Conservation (phyloP, 2,113 vertebrate genomes). For the Aleadryas rufinucha region DNA sequence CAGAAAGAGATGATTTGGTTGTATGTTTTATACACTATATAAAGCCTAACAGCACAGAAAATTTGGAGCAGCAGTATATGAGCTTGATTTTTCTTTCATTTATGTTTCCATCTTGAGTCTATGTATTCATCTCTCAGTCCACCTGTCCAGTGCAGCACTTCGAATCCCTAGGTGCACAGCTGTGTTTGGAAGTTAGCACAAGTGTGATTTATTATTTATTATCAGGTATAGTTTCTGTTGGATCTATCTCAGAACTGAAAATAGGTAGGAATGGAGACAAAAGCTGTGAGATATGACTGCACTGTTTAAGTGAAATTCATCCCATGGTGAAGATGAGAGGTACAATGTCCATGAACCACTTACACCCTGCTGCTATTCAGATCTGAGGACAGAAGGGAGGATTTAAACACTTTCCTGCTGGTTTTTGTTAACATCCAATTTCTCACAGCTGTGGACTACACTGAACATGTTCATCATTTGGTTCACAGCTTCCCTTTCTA, state of each 20-base stretch:
- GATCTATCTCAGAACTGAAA: not conserved
- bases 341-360: not conserved
- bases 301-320: not conserved
- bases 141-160: not conserved
- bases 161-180: not conserved
- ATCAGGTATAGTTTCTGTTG: not conserved
- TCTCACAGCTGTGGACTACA: not conserved
- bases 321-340: conserved; percentile 19
- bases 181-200: not conserved
- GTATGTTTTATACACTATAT: not conserved
- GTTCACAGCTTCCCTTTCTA: conserved; percentile 26
- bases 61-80: not conserved
- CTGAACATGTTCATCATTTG: conserved; percentile 26
- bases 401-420: conserved; percentile 42
- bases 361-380: conserved; percentile 28
- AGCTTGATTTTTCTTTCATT: not conserved
- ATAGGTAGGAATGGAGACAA: not conserved
- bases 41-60: not conserved
- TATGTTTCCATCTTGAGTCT: not conserved
- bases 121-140: not conserved
- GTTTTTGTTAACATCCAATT: conserved; percentile 30
- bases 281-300: not conserved
- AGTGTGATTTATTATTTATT: not conserved
- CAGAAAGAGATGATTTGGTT: not conserved
- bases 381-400: conserved; percentile 25